Base-by-base conservation (phyloP, 2,113 vertebrate species). In the Dipodomys ordii region DNA sequence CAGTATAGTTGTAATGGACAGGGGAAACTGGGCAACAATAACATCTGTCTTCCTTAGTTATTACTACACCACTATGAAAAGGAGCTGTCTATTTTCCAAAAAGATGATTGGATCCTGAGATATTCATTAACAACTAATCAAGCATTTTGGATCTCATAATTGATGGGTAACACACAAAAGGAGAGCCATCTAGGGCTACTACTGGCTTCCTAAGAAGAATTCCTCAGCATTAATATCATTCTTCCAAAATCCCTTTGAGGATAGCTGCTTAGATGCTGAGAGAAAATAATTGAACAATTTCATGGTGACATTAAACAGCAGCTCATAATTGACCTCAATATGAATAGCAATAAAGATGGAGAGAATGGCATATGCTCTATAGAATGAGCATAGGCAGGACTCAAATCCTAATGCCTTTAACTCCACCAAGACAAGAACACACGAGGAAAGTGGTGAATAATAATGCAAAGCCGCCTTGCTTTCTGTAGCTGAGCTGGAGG, bases 231-330 rank as follows among this genome's bases (percentile, higher is more conserved):
- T 94, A 96, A 96, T 95, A 95, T 85, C 91, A 94, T 89, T 93
- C 72, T 53, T 95, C 87, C 85, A 94, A 95, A 96, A 96, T 80
- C 90, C 96, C 96, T 97, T 95, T 95, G 96, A 97, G 94, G 64
- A 97, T 97, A 98, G 97, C 94, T 96, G 94, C 87, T 96, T 96
- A 94, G 92, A 96, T 57, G 81, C 90, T 97, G 94, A 97, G 95
- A 97, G 88, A 93, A 97, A 97, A 95, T 97, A 97, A 97, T 97
- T 96, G 95, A 91, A 96, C 93, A 93, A 97, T 97, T 95, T 97
- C 95, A 96, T 95, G 88, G 96, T 97, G 96, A 97, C 93, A 98
- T 96, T 97, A 97, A 98, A 97, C 62, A 97, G 97, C 93, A 97
- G 97, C 97, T 98, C 93, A 97, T 97, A 96, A 97, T 95, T 97